phyloP scores from a whole-genome alignment of 2,888 invertebrate species.

The Scaptomyza caliginosa region DNA sequence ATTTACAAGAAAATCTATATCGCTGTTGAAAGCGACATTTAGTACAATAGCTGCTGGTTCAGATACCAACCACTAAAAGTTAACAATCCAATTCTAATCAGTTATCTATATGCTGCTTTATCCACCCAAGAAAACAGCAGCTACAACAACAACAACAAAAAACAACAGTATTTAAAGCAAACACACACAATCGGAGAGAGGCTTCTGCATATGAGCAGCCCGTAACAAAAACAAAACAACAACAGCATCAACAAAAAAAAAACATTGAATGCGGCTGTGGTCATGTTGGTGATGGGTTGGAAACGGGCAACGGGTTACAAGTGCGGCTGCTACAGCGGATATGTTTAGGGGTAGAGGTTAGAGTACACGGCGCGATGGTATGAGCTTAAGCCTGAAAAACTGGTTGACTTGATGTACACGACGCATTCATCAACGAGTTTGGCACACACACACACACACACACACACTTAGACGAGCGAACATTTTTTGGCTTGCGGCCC shows the following conservation, averaged over 20 bases:
- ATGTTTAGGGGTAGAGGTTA: background rate
- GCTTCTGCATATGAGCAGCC: slow-evolving; percentile 44
- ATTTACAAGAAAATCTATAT: too few relatives aligned
- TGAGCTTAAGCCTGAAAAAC: slow-evolving; percentile 22
- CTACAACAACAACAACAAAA: too few relatives aligned
- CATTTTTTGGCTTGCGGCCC: slow-evolving; percentile 44
- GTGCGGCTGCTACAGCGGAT: slow-evolving; percentile 38
- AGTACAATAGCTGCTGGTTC: too few relatives aligned
- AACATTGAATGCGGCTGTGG: slow-evolving; percentile 25
- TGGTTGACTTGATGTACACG: slow-evolving; percentile 49
- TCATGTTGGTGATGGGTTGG: slow-evolving; percentile 23
- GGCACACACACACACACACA: slow-evolving; percentile 8
- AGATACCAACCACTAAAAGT: too few relatives aligned
- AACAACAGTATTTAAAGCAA: slow-evolving; percentile 46
- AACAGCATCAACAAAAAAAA: slow-evolving; percentile 20
- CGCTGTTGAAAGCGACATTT: too few relatives aligned
- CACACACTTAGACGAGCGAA: background rate
- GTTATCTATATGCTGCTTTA: too few relatives aligned
- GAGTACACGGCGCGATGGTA: background rate
- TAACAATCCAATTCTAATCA: too few relatives aligned
- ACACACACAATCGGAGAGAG: slow-evolving; percentile 21
- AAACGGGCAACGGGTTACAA: slow-evolving; percentile 2
- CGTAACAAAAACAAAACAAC: slow-evolving; percentile 22
- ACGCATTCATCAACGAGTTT: slow-evolving; percentile 31
- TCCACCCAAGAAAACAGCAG: too few relatives aligned